Evolutionary conservation across 2,113 vertebrate species (phyloP).

Genomic region (Sceloporus tristichus): DNA sequence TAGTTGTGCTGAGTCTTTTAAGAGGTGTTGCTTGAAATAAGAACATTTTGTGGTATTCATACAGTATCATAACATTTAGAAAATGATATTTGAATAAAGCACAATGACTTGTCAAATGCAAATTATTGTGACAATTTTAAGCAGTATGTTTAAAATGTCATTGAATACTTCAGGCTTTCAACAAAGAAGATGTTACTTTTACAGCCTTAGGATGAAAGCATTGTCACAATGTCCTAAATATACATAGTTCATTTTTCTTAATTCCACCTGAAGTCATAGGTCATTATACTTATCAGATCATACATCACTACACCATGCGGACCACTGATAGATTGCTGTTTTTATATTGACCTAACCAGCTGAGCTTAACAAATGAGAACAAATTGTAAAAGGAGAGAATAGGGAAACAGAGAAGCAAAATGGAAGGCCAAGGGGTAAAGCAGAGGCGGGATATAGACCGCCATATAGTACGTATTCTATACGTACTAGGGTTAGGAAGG

Average conservation of each 20-base stretch:
- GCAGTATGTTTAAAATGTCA: not conserved
- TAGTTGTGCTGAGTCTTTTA: not conserved
- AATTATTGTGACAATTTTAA: not conserved
- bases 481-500: too few species aligned
- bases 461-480: too few species aligned
- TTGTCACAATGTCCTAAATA: not conserved
- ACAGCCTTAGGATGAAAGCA: not conserved
- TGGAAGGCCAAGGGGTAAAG: not conserved
- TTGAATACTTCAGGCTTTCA: not conserved
- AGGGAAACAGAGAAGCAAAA: too few species aligned
- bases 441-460: too few species aligned
- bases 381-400: not conserved
- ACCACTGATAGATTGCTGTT: not conserved
- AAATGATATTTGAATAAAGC: not conserved
- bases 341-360: not conserved
- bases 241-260: not conserved
- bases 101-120: not conserved
- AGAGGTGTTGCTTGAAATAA: not conserved
- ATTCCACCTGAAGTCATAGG: not conserved
- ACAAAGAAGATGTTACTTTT: not conserved
- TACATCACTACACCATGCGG: not conserved
- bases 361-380: not conserved
- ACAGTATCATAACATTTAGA: not conserved
- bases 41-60: not conserved
- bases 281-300: not conserved